phyloP scores from a whole-genome alignment of 2,888 invertebrate species.

The Drosophila colorata region DNA sequence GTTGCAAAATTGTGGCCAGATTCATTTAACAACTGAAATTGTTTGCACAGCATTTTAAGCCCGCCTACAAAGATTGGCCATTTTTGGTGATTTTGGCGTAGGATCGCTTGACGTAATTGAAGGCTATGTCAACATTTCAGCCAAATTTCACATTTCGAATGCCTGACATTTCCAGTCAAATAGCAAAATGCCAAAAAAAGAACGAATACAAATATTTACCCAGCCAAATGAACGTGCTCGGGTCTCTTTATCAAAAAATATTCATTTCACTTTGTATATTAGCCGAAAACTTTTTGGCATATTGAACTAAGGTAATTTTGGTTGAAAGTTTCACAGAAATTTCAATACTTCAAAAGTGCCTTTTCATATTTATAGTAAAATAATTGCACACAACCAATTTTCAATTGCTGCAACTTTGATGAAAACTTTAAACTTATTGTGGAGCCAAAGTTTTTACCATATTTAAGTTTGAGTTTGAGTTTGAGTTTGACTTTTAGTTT shows the following conservation, averaged over 20 bases:
- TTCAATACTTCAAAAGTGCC: conserved; percentile 6
- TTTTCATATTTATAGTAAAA: not conserved
- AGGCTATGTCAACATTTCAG: conserved; percentile 45
- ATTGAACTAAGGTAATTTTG: conserved; percentile 5
- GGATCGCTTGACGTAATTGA: conserved; percentile 28
- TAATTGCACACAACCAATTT: conserved; percentile 15
- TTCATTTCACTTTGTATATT: conserved; percentile 22
- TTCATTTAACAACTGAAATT: conserved; percentile 5
- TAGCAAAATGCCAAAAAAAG: conserved; percentile 4
- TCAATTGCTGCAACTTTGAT: conserved; percentile 9
- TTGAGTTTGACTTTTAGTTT: not conserved
- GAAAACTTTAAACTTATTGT: conserved; percentile 11
- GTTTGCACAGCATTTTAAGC: not conserved
- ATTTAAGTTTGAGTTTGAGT: not conserved
- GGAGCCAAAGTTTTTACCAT: conserved; percentile 1
- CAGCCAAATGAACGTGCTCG: not conserved
- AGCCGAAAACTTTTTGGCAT: conserved; percentile 2
- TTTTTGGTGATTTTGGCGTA: conserved; percentile 12
- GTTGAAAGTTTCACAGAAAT: conserved; percentile 13
- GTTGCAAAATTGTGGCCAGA: not conserved
- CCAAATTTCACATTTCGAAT: not conserved
- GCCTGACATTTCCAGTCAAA: conserved; percentile 5
- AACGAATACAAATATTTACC: conserved; percentile 34
- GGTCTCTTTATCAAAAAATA: conserved; percentile 9
- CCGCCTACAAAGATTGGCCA: conserved; percentile 25